phyloP scores from a whole-genome alignment of 2,797 vertebrate species.

The Helarctos malayanus region DNA sequence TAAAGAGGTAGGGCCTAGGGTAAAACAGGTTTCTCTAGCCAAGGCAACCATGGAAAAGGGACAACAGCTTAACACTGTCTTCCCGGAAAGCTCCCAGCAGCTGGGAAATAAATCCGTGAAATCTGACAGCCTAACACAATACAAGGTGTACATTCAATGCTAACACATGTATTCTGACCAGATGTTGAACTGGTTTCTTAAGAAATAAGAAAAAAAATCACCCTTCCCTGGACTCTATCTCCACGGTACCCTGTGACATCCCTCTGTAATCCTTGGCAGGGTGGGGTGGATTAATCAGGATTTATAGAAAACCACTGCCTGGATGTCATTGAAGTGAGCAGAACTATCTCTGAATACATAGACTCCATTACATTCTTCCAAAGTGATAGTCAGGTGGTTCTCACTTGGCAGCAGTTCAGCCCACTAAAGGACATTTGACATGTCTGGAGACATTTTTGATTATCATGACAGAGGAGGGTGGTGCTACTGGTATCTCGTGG shows the following conservation, averaged over 20 bases:
- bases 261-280: not conserved
- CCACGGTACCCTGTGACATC: not conserved
- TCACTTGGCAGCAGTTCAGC: not conserved
- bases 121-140: not conserved
- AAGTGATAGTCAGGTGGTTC: not conserved
- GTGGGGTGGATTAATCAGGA: not conserved
- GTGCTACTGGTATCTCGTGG: not conserved
- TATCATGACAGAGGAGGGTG: not conserved
- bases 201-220: not conserved
- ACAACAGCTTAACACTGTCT: not conserved
- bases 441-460: not conserved
- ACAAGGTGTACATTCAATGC: not conserved
- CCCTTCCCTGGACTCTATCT: not conserved
- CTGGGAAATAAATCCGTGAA: not conserved
- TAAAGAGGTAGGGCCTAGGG: not conserved
- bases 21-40: not conserved
- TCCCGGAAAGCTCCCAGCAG: not conserved
- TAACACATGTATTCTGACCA: not conserved
- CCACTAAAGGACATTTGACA: not conserved
- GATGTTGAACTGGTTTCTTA: constrained; percentile 1
- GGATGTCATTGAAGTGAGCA: not conserved
- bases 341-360: not conserved
- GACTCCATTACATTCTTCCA: not conserved
- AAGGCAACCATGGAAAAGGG: not conserved
- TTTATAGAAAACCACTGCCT: not conserved